Evolutionary conservation across 2,797 vertebrate genomes (phyloP).

Genomic region (Heterohyrax brucei): DNA sequence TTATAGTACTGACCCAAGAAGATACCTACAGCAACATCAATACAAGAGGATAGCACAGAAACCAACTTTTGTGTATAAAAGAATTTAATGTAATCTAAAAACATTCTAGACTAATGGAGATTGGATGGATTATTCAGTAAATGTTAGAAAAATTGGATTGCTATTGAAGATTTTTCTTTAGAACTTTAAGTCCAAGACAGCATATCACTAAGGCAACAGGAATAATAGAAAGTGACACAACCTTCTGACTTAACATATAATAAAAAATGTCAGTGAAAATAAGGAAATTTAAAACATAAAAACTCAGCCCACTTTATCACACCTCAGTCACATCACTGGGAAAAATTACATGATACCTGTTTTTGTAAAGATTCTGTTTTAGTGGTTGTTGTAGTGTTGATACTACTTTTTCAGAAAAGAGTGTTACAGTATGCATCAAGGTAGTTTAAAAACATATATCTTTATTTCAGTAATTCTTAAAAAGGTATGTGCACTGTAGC

Average conservation of each 20-base stretch:
- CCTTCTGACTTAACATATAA: neutral
- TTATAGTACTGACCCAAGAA: neutral
- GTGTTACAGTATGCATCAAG: neutral
- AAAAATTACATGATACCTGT: conserved; percentile 49
- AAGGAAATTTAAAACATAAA: conserved; percentile 54
- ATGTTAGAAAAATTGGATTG: neutral
- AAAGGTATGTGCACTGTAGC: neutral
- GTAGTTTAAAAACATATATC: conserved; percentile 31
- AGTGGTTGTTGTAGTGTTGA: neutral
- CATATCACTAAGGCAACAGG: conserved; percentile 1
- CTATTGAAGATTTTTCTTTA: conserved; percentile 21
- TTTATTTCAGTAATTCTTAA: conserved; percentile 52
- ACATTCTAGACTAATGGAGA: neutral
- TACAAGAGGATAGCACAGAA: neutral
- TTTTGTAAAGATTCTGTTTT: conserved; percentile 43
- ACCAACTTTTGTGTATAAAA: neutral
- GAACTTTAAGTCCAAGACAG: conserved; percentile 61
- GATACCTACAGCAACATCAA: neutral
- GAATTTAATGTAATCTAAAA: conserved; percentile 16
- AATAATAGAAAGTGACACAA: conserved; percentile 16
- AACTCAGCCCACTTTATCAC: neutral
- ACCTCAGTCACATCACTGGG: neutral
- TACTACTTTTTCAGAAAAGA: conserved; percentile 12
- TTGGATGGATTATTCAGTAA: neutral
- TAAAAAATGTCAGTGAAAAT: conserved; percentile 50